Percentiles rank a stretch among this genome's conserved stretches.
Evolutionary conservation across 2,113 vertebrate species (phyloP).

Genomic region (Aptenodytes forsteri): DNA sequence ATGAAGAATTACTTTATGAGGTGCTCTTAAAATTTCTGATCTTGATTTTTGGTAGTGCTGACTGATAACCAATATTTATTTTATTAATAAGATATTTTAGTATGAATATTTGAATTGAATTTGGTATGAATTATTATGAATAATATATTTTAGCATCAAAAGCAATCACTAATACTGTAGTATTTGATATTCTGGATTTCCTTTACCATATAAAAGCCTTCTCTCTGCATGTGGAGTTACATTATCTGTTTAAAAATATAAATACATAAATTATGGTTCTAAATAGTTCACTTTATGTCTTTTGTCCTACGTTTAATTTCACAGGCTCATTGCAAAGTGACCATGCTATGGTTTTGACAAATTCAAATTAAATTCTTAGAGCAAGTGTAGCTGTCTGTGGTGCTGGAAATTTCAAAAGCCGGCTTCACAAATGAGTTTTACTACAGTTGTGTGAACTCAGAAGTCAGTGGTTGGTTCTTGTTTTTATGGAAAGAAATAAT

Average conservation of each 20-base stretch:
- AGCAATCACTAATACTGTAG: neutral
- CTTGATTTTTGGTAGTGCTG: neutral
- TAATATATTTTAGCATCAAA: constrained; percentile 2
- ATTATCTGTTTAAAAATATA: neutral
- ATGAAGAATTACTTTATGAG: neutral
- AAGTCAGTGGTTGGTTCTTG: neutral
- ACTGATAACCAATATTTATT: neutral
- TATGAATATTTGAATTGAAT: neutral
- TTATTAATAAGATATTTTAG: neutral
- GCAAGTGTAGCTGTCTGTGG: accelerated
- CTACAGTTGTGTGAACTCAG: neutral
- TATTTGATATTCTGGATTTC: neutral
- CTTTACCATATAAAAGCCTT: neutral
- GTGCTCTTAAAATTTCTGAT: neutral
- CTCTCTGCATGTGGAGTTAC: neutral
- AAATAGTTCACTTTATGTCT: neutral
- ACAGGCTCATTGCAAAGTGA: neutral
- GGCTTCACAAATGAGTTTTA: neutral
- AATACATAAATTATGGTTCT: neutral
- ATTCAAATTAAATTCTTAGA: neutral
- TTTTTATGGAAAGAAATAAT: neutral
- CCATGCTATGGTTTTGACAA: neutral
- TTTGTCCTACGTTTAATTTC: neutral
- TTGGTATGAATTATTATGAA: neutral
- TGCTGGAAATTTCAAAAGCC: neutral